A percentile compares a stretch with the other conserved stretches of the same genome.
phyloP scores from a whole-genome alignment of 2,113 vertebrate genomes.

The Ammospiza caudacuta region DNA sequence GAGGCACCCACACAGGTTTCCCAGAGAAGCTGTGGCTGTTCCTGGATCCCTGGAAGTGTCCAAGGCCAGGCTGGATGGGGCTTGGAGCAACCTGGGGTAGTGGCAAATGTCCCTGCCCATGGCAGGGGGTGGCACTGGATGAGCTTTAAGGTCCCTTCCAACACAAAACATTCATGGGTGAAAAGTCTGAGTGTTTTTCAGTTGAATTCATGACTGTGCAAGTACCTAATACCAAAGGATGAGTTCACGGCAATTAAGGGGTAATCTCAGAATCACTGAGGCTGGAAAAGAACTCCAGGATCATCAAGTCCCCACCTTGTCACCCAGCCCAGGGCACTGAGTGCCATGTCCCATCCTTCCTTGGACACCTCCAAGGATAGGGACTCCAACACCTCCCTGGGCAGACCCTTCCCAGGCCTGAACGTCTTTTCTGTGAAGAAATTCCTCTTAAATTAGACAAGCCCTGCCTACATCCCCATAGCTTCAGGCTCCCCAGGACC shows the following conservation, averaged over 20 bases:
- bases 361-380: background rate
- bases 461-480: background rate
- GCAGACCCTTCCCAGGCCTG: background rate
- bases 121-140: accelerated
- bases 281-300: background rate
- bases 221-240: background rate
- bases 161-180: background rate
- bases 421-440: background rate
- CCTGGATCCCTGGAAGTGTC: accelerated
- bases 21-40: background rate
- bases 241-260: background rate
- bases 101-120: background rate
- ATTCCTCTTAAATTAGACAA: background rate
- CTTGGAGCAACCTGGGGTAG: accelerated
- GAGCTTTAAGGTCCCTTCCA: background rate
- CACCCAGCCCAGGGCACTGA: background rate
- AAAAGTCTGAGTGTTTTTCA: background rate
- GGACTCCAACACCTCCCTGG: background rate
- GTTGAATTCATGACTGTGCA: background rate
- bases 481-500: background rate
- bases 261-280: background rate
- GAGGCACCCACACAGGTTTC: accelerated
- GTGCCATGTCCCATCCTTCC: background rate
- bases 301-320: background rate
- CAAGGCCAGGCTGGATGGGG: accelerated